A percentile compares a stretch with the other conserved stretches of the same genome.
Evolutionary conservation across 1,140 invertebrate species (phyloP).

Genomic region (Argopecten irradians): DNA sequence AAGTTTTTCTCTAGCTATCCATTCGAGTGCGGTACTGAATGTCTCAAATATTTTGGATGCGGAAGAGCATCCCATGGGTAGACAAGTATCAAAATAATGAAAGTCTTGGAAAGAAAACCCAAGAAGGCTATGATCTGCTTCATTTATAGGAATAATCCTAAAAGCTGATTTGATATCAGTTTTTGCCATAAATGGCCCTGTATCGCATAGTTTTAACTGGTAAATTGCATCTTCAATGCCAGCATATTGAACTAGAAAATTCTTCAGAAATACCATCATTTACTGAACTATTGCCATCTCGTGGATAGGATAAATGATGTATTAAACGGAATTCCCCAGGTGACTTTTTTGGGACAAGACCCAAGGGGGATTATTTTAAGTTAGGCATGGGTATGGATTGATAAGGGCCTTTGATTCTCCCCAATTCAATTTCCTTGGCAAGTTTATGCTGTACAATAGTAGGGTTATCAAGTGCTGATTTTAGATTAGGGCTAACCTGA

Average conservation of each 20-base stretch:
- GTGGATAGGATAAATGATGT: slow-evolving; percentile 27
- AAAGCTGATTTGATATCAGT: slow-evolving; percentile 39
- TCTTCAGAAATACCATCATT: slow-evolving; percentile 22
- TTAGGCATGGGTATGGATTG: neutral
- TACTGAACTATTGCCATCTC: neutral
- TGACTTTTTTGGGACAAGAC: slow-evolving; percentile 24
- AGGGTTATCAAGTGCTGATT: slow-evolving; percentile 14
- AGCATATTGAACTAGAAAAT: slow-evolving; percentile 18
- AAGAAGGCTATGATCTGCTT: neutral
- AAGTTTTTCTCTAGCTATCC: slow-evolving; percentile 15
- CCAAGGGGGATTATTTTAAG: neutral
- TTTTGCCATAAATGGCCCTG: neutral
- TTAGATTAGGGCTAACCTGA: neutral
- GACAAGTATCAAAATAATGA: slow-evolving; percentile 34
- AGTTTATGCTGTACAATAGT: neutral
- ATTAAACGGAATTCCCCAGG: neutral
- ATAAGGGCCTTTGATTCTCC: slow-evolving; percentile 35
- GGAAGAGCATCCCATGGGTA: slow-evolving; percentile 31
- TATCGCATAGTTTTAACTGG: neutral
- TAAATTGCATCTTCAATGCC: slow-evolving; percentile 18
- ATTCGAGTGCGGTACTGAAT: slow-evolving; percentile 37
- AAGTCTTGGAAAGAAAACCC: slow-evolving; percentile 24
- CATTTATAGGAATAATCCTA: slow-evolving; percentile 24
- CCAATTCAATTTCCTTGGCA: too few species aligned
- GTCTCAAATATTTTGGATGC: slow-evolving; percentile 38